A percentile compares a stretch with the other conserved stretches of the same genome.
These are phyloP conservation scores for Siphonodentalium dalli DNA, from an alignment of 2,888 invertebrate species.

Conservation along the genomic window DNA sequence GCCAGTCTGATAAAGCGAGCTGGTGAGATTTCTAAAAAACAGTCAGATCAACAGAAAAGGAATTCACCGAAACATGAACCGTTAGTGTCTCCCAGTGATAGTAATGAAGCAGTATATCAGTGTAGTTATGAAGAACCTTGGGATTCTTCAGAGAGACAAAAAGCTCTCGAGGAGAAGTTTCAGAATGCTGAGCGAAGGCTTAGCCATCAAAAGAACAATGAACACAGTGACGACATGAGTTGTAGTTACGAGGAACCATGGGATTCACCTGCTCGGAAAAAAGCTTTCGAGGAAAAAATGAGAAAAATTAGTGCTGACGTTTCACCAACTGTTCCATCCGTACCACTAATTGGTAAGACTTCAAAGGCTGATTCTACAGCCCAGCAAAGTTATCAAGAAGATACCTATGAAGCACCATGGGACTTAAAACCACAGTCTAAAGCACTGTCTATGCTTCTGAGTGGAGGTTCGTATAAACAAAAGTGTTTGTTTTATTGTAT, in stretches of 20 bases:
- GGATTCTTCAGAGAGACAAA: constrained; percentile 39
- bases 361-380: too few relatives aligned
- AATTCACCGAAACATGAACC: background rate
- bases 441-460: too few relatives aligned
- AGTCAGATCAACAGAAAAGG: too few relatives aligned
- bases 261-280: constrained; percentile 50
- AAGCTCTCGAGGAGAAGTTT: constrained; percentile 33
- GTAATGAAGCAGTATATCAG: constrained; percentile 4
- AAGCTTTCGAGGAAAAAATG: constrained; percentile 50
- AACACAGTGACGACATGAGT: too few relatives aligned
- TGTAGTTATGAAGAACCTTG: constrained; percentile 47
- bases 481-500: too few relatives aligned
- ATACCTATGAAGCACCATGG: too few relatives aligned
- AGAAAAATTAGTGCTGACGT: constrained; percentile 27
- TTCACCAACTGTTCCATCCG: background rate
- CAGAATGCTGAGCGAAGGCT: constrained; percentile 29
- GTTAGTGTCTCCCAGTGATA: background rate
- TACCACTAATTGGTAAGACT: too few relatives aligned
- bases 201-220: background rate
- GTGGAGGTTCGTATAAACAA: too few relatives aligned
- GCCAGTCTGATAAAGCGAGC: too few relatives aligned
- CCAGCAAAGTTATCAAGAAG: too few relatives aligned
- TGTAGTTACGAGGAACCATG: constrained; percentile 59
- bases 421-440: too few relatives aligned
- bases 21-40: too few relatives aligned